Evolutionary conservation across 2,888 invertebrate genomes (phyloP).

Genomic region (Gasteruption jaculator): DNA sequence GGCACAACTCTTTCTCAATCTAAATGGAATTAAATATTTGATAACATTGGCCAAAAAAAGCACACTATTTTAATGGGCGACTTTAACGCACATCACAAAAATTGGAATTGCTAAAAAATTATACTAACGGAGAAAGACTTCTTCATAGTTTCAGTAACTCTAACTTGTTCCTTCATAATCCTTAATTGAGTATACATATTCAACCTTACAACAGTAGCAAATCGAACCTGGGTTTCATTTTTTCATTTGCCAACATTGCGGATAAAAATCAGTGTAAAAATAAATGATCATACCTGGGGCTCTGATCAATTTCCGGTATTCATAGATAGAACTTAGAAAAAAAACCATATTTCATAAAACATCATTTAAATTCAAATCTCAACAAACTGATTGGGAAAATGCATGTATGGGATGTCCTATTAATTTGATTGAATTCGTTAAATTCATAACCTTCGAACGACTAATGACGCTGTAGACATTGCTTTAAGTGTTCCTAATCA

Average conservation of each 20-base stretch:
- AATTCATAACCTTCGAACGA: too few species aligned
- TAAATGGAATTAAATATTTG: constrained; percentile 9
- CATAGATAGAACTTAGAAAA: too few species aligned
- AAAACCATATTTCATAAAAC: too few species aligned
- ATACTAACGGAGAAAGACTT: constrained; percentile 9
- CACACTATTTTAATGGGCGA: constrained; percentile 6
- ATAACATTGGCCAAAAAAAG: not conserved
- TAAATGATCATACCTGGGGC: constrained; percentile 5
- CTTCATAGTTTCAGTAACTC: not conserved
- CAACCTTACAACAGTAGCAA: not conserved
- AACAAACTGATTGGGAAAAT: too few species aligned
- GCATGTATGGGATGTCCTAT: too few species aligned
- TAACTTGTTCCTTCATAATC: not conserved
- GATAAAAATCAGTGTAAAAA: not conserved
- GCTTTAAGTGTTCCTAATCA: too few species aligned
- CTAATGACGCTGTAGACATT: too few species aligned
- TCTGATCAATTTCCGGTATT: constrained; percentile 7
- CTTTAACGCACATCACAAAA: constrained; percentile 10
- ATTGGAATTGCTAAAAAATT: constrained; percentile 13
- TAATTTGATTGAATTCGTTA: too few species aligned
- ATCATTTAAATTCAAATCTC: too few species aligned
- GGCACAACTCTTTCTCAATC: constrained; percentile 2
- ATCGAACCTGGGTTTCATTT: constrained; percentile 5
- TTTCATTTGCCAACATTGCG: not conserved
- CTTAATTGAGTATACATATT: not conserved